Conservation (phyloP, 2,113 vertebrate species). For the Lepidiolamprologus cunningtoni region DNA sequence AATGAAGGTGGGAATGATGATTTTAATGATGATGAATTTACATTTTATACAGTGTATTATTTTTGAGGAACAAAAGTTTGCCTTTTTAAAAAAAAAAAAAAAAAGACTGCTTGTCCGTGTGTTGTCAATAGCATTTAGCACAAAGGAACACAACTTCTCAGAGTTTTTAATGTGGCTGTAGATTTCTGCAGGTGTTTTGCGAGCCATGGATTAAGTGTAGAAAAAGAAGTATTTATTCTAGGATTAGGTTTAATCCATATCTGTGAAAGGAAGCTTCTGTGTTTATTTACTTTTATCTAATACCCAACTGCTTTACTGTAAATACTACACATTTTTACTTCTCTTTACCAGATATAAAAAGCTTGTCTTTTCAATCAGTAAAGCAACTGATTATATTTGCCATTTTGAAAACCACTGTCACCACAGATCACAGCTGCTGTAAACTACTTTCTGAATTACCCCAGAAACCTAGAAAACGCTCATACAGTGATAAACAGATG, state of each 20-base stretch:
- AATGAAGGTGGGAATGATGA: background rate
- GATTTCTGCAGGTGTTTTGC: background rate
- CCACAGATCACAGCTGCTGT: background rate
- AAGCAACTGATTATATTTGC: background rate
- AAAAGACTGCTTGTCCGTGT: background rate
- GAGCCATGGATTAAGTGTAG: background rate
- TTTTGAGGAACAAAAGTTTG: background rate
- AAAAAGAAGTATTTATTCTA: background rate
- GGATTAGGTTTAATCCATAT: background rate
- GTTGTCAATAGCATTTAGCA: background rate
- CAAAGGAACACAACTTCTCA: background rate
- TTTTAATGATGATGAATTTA: background rate
- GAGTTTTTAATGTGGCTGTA: background rate
- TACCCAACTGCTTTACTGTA: background rate
- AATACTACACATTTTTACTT: background rate
- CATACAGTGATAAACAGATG: background rate
- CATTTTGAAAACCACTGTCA: background rate
- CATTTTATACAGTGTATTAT: background rate
- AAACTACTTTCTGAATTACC: background rate
- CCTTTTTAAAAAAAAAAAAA: fast-evolving
- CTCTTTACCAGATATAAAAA: background rate
- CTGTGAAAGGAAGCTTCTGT: background rate
- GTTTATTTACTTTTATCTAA: background rate
- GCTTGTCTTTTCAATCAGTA: background rate
- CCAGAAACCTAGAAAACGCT: background rate